A percentile compares a stretch with the other conserved stretches of the same genome.
Evolutionary conservation across 2,888 invertebrate species (phyloP).

Genomic region (Adelphocoris suturalis): DNA sequence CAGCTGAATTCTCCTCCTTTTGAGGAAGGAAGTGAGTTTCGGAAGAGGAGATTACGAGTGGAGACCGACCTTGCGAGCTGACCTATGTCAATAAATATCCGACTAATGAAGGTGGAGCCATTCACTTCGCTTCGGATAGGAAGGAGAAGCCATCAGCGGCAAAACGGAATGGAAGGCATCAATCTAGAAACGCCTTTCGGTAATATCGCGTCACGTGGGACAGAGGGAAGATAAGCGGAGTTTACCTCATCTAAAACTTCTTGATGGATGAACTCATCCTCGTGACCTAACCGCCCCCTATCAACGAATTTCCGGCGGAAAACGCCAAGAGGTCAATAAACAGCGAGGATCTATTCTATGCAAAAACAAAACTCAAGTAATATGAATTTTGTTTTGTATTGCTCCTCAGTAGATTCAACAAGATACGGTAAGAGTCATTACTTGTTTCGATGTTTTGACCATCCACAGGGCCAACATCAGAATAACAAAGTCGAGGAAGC

Average conservation of each 20-base stretch:
- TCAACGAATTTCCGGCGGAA: conserved; percentile 27
- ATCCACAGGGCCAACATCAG: too few relatives aligned
- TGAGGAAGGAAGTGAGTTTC: conserved; percentile 12
- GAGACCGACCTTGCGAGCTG: conserved; percentile 28
- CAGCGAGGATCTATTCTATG: neutral
- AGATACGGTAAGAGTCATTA: too few relatives aligned
- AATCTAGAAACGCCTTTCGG: conserved; percentile 56
- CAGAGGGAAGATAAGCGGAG: conserved; percentile 19
- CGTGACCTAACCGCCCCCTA: neutral
- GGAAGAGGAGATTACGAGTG: conserved; percentile 36
- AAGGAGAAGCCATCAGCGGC: neutral
- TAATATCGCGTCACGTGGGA: conserved; percentile 53
- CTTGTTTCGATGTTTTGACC: too few relatives aligned
- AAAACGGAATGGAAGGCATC: conserved; percentile 58
- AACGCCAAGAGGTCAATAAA: neutral
- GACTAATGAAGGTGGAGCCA: conserved; percentile 31
- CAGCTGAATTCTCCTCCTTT: neutral
- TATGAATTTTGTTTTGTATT: too few relatives aligned
- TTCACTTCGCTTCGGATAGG: neutral
- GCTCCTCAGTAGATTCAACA: too few relatives aligned
- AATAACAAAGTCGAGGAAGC: too few relatives aligned
- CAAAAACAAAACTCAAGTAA: neutral
- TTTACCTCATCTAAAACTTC: conserved; percentile 39
- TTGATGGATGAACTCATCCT: conserved; percentile 42
- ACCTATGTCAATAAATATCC: conserved; percentile 36